These are phyloP conservation scores for Dyspetes luteomarginatus DNA, from an alignment of 2,888 invertebrate genomes.

Conservation along the genomic window DNA sequence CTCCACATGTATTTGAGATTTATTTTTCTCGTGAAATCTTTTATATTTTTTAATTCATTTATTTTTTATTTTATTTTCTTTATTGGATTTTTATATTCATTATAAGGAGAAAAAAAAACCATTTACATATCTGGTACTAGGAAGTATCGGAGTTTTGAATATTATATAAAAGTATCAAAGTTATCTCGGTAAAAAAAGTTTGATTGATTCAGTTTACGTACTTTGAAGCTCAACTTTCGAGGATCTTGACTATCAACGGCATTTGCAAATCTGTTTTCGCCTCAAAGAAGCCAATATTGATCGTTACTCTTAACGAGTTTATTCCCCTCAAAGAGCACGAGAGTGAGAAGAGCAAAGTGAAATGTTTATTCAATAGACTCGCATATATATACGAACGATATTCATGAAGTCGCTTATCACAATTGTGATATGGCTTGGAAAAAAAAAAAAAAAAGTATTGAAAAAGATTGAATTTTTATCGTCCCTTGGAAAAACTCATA, in stretches of 20 bases:
- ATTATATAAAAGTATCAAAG: background rate
- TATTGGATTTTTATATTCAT: too few relatives aligned
- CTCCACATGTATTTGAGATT: too few relatives aligned
- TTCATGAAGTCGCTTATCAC: too few relatives aligned
- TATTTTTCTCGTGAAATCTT: too few relatives aligned
- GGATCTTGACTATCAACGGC: slow-evolving; percentile 5
- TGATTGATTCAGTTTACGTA: slow-evolving; percentile 28
- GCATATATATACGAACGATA: too few relatives aligned
- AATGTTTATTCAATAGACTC: slow-evolving; percentile 50
- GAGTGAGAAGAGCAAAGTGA: background rate
- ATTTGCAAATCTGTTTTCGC: slow-evolving; percentile 15
- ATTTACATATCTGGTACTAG: too few relatives aligned
- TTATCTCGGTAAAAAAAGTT: background rate
- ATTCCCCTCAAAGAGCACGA: slow-evolving; percentile 23
- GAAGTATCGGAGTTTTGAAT: background rate
- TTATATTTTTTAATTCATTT: too few relatives aligned
- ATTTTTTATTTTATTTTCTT: too few relatives aligned
- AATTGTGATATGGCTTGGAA: background rate
- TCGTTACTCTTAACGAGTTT: slow-evolving; percentile 45
- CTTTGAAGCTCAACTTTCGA: slow-evolving; percentile 8
- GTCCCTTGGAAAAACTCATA: background rate
- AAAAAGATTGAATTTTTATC: background rate
- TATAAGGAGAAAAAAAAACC: too few relatives aligned
- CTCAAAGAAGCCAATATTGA: slow-evolving; percentile 48
- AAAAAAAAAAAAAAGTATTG: background rate